A percentile compares a stretch with the other conserved stretches of the same genome.
Evolutionary conservation across 2,113 vertebrate genomes (phyloP).

Genomic region (Genyomyrus donnyi): DNA sequence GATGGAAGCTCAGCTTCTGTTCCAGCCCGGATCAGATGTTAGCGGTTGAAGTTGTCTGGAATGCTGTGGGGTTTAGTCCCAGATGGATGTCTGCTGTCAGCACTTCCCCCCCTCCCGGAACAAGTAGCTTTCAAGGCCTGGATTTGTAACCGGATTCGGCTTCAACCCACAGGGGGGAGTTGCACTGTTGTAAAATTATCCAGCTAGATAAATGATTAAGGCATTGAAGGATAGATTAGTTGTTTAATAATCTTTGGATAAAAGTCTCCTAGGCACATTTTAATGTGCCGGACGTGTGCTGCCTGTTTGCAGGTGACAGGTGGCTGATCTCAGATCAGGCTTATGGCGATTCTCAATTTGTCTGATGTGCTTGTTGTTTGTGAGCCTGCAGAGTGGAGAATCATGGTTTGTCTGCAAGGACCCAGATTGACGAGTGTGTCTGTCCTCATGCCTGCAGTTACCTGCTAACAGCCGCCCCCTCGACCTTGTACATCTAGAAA

Average conservation of each 20-base stretch:
- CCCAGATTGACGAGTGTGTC: background rate
- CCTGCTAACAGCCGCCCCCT: background rate
- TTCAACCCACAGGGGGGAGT: background rate
- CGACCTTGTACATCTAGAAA: background rate
- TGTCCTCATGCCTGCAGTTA: background rate
- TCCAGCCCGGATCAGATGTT: background rate
- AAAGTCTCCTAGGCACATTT: background rate
- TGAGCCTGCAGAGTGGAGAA: background rate
- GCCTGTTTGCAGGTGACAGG: background rate
- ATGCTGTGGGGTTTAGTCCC: background rate
- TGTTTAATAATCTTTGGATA: background rate
- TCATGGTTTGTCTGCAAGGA: background rate
- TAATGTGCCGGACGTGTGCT: background rate
- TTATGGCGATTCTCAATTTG: background rate
- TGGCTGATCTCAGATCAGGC: background rate
- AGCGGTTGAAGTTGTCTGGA: background rate
- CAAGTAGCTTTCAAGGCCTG: background rate
- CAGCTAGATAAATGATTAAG: background rate
- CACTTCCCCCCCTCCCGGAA: background rate
- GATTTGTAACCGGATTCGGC: background rate
- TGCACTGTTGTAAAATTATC: background rate
- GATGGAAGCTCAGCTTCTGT: background rate
- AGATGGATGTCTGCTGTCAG: background rate
- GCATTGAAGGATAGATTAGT: background rate
- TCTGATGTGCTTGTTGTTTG: background rate